A percentile compares a stretch with the other conserved stretches of the same genome.
Conservation (phyloP, 2,797 vertebrate species). For the Anabacerthia variegaticeps region DNA sequence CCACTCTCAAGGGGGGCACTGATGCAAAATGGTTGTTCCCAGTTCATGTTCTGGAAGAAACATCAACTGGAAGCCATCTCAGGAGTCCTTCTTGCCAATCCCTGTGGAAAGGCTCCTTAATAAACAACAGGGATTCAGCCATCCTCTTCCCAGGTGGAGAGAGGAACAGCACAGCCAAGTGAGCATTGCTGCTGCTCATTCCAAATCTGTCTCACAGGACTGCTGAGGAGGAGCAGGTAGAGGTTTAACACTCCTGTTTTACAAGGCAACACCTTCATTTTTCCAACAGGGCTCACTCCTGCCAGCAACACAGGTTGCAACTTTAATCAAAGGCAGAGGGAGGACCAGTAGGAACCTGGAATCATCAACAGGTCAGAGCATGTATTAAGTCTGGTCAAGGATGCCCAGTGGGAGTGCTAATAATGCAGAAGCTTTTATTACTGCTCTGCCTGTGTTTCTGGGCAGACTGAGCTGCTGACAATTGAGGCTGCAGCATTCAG, state of each 20-base stretch:
- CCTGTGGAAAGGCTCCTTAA: background rate
- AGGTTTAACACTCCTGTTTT: background rate
- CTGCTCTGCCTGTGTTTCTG: background rate
- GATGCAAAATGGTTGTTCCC: background rate
- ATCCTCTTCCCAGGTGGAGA: background rate
- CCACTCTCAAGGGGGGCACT: background rate
- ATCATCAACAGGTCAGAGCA: background rate
- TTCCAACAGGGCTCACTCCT: background rate
- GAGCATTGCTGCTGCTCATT: background rate
- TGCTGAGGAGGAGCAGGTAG: background rate
- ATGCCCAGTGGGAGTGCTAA: background rate
- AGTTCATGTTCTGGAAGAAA: background rate
- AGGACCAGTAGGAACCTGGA: background rate
- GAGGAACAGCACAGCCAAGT: accelerated
- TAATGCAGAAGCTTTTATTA: background rate
- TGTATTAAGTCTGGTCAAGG: background rate
- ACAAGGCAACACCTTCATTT: background rate
- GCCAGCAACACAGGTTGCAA: background rate
- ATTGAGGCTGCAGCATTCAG: background rate
- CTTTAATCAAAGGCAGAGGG: background rate
- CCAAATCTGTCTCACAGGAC: background rate
- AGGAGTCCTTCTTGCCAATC: background rate
- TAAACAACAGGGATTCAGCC: background rate
- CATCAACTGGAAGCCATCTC: background rate
- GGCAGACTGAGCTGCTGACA: background rate